phyloP scores from a whole-genome alignment of 2,797 vertebrate species.

The Sus cebifrons region DNA sequence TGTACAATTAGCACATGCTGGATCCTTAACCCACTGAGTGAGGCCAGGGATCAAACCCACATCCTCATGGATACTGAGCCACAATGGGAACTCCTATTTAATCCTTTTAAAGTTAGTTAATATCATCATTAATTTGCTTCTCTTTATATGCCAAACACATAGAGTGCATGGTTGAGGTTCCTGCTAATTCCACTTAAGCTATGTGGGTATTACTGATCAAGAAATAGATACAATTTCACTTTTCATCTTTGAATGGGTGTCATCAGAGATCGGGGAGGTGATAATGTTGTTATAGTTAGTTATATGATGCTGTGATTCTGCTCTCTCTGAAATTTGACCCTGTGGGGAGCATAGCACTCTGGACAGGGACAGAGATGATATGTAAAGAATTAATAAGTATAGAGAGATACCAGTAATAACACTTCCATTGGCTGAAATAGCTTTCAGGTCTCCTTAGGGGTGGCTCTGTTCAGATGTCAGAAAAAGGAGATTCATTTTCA shows the following conservation, averaged over 20 bases:
- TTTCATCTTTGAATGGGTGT: constrained; percentile 5
- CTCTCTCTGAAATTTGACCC: constrained; percentile 27
- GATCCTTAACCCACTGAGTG: too few species aligned
- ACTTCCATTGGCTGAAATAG: constrained; percentile 12
- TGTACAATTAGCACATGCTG: too few species aligned
- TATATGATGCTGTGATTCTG: background rate
- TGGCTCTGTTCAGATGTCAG: background rate
- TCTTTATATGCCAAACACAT: background rate
- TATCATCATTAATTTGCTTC: background rate
- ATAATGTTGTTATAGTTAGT: background rate
- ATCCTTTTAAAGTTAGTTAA: background rate
- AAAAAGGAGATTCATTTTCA: background rate
- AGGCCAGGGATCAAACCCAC: too few species aligned
- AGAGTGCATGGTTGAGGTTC: background rate
- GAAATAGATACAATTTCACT: constrained; percentile 36
- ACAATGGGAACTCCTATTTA: background rate
- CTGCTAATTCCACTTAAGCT: background rate
- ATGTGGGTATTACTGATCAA: background rate
- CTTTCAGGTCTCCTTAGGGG: background rate
- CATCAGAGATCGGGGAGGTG: background rate
- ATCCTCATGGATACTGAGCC: too few species aligned
- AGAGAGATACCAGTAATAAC: background rate
- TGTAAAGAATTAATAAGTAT: constrained; percentile 11
- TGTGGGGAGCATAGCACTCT: background rate
- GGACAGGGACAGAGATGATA: background rate